Conservation (phyloP, 2,888 invertebrate genomes). For the Pterostichus niger region DNA sequence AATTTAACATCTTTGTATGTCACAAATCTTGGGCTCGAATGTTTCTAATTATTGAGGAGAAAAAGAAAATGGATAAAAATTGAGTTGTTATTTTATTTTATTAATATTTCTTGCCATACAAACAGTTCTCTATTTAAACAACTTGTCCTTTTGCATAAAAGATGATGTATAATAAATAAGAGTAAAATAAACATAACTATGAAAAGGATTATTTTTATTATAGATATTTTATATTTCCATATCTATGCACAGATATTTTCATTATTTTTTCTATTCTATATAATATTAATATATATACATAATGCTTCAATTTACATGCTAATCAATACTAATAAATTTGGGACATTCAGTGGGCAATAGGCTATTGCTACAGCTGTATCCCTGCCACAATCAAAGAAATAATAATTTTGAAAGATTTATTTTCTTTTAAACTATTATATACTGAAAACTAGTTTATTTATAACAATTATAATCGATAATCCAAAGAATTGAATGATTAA, state of each 20-base stretch:
- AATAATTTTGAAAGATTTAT: background rate
- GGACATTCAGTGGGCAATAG: slow-evolving; percentile 4
- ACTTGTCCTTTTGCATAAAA: slow-evolving; percentile 28
- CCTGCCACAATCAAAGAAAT: background rate
- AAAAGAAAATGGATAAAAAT: too few species aligned
- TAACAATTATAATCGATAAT: too few species aligned
- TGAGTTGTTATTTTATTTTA: slow-evolving; percentile 38
- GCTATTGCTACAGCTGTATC: background rate
- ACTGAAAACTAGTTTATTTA: background rate
- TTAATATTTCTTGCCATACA: slow-evolving; percentile 45
- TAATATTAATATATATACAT: slow-evolving; percentile 50
- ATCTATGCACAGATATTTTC: slow-evolving; percentile 62
- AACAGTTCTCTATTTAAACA: slow-evolving; percentile 38
- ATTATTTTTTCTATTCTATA: slow-evolving; percentile 61
- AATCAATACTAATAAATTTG: slow-evolving; percentile 42
- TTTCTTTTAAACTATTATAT: background rate
- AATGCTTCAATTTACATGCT: slow-evolving; percentile 58
- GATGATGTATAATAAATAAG: slow-evolving; percentile 19
- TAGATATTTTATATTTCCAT: slow-evolving; percentile 60
- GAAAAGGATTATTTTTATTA: slow-evolving; percentile 49
- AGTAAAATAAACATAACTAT: slow-evolving; percentile 58
- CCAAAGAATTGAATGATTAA: background rate
- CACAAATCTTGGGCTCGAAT: too few species aligned
- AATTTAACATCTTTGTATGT: too few species aligned
- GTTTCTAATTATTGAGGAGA: too few species aligned